Conservation (phyloP, 2,888 invertebrate genomes). For the Octonoba sinensis region DNA sequence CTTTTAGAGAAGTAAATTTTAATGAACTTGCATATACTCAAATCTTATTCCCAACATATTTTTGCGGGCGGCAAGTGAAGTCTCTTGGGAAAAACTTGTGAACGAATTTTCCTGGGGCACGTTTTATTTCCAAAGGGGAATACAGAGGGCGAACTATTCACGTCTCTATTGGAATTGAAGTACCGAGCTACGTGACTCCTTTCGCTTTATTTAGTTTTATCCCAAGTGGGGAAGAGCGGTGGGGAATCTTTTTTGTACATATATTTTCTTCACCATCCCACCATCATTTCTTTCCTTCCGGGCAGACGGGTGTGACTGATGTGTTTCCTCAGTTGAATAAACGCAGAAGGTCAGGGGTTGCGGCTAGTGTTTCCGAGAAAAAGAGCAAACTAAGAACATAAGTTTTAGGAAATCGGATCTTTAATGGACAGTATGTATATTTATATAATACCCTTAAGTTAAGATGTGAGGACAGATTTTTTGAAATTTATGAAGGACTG, state of each 20-base stretch:
- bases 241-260: no score
- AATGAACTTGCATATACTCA: no score
- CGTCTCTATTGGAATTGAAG: slow-evolving; percentile 10
- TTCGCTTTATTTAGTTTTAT: slow-evolving; percentile 12
- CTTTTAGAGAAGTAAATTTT: no score
- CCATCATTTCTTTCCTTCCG: slow-evolving; percentile 5
- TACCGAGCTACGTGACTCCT: slow-evolving; percentile 33
- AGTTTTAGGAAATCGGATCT: no score
- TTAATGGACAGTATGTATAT: no score
- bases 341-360: neutral
- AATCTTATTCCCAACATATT: no score
- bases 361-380: no score
- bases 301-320: neutral
- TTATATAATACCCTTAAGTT: no score
- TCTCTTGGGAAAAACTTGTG: neutral
- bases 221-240: neutral
- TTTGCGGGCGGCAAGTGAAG: neutral
- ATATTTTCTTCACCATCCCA: neutral
- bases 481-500: no score
- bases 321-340: slow-evolving; percentile 2
- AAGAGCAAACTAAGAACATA: no score
- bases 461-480: no score
- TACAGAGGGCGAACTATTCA: slow-evolving; percentile 22
- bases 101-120: slow-evolving; percentile 34
- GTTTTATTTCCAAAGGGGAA: slow-evolving; percentile 38